These are phyloP conservation scores for Cheilinus undulatus DNA, from an alignment of 2,113 vertebrate genomes.

Conservation along the genomic window DNA sequence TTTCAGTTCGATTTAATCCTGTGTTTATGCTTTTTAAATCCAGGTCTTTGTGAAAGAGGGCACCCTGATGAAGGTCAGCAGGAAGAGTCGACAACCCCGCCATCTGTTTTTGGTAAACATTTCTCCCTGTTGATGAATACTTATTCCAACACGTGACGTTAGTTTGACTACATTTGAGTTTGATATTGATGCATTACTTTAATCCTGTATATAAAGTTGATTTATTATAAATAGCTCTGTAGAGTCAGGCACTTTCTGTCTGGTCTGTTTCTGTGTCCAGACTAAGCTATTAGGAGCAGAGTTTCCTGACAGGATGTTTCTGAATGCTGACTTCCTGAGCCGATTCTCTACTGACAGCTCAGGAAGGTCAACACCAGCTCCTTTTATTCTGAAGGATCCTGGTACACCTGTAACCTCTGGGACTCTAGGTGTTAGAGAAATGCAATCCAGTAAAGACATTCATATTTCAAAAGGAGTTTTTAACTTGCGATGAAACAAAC, in stretches of 20 bases:
- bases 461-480: too few species aligned
- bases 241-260: slow-evolving; percentile 32
- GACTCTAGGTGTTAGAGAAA: not conserved
- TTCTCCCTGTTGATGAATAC: slow-evolving; percentile 43
- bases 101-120: slow-evolving; percentile 95
- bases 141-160: not conserved
- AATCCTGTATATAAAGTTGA: not conserved
- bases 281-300: slow-evolving; percentile 77
- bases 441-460: not conserved
- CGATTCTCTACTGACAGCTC: slow-evolving; percentile 76
- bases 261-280: slow-evolving; percentile 53
- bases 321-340: slow-evolving; percentile 85
- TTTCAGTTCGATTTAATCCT: slow-evolving; percentile 12
- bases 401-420: slow-evolving; percentile 16
- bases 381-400: slow-evolving; percentile 9
- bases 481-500: too few species aligned
- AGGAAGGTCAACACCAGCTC: slow-evolving; percentile 67
- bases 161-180: too few species aligned
- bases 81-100: slow-evolving; percentile 89
- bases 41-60: slow-evolving; percentile 98
- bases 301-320: slow-evolving; percentile 90
- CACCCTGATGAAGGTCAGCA: slow-evolving; percentile 94
- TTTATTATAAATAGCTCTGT: not conserved
- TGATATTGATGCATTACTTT: not conserved
- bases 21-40: slow-evolving; percentile 22